These are phyloP conservation scores for Allygus modestus DNA, from an alignment of 2,888 invertebrate genomes.

Conservation along the genomic window DNA sequence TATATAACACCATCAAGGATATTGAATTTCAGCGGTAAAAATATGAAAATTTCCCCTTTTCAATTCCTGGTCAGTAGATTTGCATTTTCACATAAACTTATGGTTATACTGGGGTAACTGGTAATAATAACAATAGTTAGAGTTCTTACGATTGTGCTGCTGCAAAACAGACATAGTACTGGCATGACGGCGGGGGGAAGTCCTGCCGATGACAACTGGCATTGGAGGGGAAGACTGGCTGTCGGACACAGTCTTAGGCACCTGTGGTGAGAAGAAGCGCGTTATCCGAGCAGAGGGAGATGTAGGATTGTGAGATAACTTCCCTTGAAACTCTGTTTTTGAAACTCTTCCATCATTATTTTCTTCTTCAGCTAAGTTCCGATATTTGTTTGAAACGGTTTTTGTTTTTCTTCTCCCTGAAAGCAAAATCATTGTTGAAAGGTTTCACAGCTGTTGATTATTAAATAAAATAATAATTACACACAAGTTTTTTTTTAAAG, in stretches of 20 bases:
- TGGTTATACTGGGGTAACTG: no score
- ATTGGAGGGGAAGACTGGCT: neutral
- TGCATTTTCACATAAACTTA: no score
- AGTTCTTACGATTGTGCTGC: conserved; percentile 65
- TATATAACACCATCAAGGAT: no score
- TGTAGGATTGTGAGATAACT: conserved; percentile 71
- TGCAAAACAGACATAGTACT: conserved; percentile 67
- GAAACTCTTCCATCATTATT: conserved; percentile 64
- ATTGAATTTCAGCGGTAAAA: no score
- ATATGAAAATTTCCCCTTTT: no score
- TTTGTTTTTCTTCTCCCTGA: conserved; percentile 49
- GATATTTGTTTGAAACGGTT: conserved; percentile 8
- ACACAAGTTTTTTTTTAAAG: no score
- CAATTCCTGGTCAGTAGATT: no score
- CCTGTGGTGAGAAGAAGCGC: conserved; percentile 67
- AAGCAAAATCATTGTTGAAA: no score
- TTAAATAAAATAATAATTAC: no score
- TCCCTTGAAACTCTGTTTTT: conserved; percentile 70
- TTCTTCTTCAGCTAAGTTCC: conserved; percentile 4
- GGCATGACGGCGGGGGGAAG: conserved; percentile 67
- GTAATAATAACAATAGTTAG: neutral
- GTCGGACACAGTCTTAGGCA: conserved; percentile 49
- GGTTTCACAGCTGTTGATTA: no score
- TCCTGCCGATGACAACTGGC: conserved; percentile 52
- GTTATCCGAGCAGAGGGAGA: conserved; percentile 68